Base-by-base conservation (phyloP, 2,113 vertebrate genomes). In the Corythaixoides concolor region DNA sequence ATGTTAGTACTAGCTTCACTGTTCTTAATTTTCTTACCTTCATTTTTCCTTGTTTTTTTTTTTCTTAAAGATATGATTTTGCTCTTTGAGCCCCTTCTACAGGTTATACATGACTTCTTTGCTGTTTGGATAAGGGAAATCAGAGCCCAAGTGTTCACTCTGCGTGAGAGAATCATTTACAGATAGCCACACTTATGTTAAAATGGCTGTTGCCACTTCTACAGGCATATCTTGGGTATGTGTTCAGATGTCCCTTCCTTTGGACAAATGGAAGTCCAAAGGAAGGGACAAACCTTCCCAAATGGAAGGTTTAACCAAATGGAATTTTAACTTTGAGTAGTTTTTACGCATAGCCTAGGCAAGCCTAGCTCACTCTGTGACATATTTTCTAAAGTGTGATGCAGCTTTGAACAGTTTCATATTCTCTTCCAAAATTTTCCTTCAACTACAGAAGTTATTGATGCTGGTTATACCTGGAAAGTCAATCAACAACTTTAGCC, bases 401-500 rank as follows among this genome's bases (percentile, higher is more conserved):
- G 8, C 41, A 47, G 66, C 69, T 87, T 90, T 16, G 6, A 91
- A 89, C 26, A 83, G 9, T 62, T 85, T 89, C 64, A 37, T 79
- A 62, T 69, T 88, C 45, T 89, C 84, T 76, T 93, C 49, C 60
- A 95, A 68, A 82, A 24, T 80, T 92, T 96, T 88, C 50, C 41
- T 88, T 95, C 47, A 62, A n/a, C 47, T 56, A 12, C 39, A 59
- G 14, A 89, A 95, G n/a, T 78, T 95, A 47, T 53, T 66, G 82
- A 86, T 88, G 72, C 60, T 75, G 59, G 92, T 52, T 91, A 52
- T 26, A 69, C 30, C 77, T 89, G 67, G 79, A 92, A 89, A 89
- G 70, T 95, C 59, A 94, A 55, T 67, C 92, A 95, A 84, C 59
- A 95, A 76, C 88, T 90, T 95, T 73, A 90, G 50, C 91, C 69